Conservation (phyloP, 2,888 invertebrate species). For the Harpalus rubripes region DNA sequence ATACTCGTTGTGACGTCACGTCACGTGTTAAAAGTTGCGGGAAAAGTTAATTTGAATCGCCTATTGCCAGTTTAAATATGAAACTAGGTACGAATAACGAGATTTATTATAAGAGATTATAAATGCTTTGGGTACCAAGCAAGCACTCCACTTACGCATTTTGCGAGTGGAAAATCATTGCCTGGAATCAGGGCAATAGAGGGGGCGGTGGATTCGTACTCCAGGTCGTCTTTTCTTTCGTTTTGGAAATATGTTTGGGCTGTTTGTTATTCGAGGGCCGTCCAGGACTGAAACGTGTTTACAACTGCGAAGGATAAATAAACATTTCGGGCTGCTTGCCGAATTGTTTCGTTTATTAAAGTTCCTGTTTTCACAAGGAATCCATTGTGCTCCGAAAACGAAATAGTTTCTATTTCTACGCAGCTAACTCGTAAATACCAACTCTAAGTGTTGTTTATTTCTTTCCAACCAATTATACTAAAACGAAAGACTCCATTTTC, state of each 20-base stretch:
- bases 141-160: no score
- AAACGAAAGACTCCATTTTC: not conserved
- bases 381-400: constrained; percentile 39
- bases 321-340: constrained; percentile 58
- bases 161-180: no score
- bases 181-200: constrained; percentile 19
- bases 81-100: no score
- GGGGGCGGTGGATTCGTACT: not conserved
- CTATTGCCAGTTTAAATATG: no score
- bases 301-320: constrained; percentile 62
- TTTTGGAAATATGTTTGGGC: constrained; percentile 55
- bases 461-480: constrained; percentile 18
- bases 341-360: constrained; percentile 65
- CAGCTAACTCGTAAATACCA: constrained; percentile 21
- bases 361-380: constrained; percentile 57
- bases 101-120: no score
- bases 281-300: constrained; percentile 55
- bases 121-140: no score
- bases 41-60: no score
- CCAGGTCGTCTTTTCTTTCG: constrained; percentile 52
- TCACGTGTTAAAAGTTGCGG: no score
- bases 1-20: no score
- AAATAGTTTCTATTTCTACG: constrained; percentile 38
- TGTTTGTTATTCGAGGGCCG: constrained; percentile 61
- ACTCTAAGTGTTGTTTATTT: constrained; percentile 20